Conservation (phyloP, 2,113 vertebrate species). For the Phodopus roborovskii region DNA sequence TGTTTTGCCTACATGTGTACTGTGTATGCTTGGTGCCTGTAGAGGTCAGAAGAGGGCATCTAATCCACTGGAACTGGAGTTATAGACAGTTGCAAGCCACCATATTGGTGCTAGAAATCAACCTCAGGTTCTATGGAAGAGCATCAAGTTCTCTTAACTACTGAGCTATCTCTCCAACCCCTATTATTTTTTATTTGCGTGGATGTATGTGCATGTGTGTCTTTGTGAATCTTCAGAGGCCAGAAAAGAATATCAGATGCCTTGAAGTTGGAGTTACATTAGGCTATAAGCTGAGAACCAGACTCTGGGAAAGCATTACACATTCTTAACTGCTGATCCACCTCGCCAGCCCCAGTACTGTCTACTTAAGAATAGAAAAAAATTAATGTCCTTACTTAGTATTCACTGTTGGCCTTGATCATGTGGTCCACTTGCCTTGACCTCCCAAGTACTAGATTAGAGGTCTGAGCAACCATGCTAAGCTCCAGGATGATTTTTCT, state of each 20-base stretch:
- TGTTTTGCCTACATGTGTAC: neutral
- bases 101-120: neutral
- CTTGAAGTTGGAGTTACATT: neutral
- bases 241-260: neutral
- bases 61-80: neutral
- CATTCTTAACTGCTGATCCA: neutral
- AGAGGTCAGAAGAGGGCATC: neutral
- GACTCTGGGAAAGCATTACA: neutral
- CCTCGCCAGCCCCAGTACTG: neutral
- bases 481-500: neutral
- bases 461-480: neutral
- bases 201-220: too few species aligned
- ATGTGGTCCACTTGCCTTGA: neutral
- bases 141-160: neutral
- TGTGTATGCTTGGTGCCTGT: neutral
- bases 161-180: neutral
- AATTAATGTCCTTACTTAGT: neutral
- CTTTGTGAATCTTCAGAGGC: neutral
- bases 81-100: neutral
- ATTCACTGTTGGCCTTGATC: neutral
- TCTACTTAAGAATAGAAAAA: conserved; percentile 42
- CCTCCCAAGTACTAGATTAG: neutral
- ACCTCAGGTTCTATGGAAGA: neutral
- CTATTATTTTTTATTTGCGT: neutral
- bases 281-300: neutral